Percentiles rank a stretch among this genome's conserved stretches.
Conservation (phyloP, 2,797 vertebrate species). For the Eospalax fontanierii region DNA sequence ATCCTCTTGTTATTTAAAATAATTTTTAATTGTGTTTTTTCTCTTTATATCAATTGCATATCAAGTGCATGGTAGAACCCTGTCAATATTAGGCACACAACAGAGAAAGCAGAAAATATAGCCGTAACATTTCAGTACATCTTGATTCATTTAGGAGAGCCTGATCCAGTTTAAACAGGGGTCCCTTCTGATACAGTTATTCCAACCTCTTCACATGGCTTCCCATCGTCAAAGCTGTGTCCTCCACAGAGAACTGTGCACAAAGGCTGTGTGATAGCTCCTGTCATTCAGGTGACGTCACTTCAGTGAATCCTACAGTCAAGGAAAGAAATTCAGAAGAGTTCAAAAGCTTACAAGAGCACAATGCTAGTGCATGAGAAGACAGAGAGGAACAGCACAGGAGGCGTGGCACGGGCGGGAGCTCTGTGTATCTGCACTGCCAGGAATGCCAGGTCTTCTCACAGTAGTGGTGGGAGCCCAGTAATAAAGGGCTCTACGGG, state of each 20-base stretch:
- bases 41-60: conserved; percentile 2
- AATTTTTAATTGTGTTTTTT: conserved; percentile 41
- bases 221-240: background rate
- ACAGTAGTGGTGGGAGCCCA: background rate
- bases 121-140: background rate
- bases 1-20: conserved; percentile 1
- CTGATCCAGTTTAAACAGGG: background rate
- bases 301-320: background rate
- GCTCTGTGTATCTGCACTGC: accelerated
- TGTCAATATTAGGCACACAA: conserved; percentile 57
- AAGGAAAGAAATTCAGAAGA: background rate
- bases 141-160: conserved; percentile 44
- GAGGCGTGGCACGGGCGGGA: background rate
- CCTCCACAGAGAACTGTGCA: background rate
- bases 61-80: conserved; percentile 70
- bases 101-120: conserved; percentile 79
- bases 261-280: background rate
- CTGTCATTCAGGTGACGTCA: background rate
- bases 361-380: background rate
- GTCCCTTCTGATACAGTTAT: background rate
- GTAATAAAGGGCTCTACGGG: too few relatives aligned
- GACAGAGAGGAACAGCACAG: background rate
- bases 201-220: background rate
- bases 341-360: background rate
- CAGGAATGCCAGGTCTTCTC: background rate